Conservation (phyloP, 2,113 vertebrate species). For the Boleophthalmus pectinirostris region DNA sequence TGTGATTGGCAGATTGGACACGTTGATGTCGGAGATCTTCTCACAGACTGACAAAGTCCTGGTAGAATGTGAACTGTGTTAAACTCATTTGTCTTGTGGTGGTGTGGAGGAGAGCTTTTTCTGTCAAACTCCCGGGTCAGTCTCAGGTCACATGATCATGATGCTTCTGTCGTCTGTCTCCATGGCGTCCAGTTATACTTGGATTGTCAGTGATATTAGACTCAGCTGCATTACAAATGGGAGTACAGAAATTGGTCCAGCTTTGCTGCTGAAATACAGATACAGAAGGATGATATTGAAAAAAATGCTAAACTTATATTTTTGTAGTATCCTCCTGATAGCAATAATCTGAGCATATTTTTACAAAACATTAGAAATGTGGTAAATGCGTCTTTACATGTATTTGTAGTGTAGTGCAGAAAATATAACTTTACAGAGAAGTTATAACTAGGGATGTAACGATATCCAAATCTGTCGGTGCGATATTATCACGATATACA, state of each 20-base stretch:
- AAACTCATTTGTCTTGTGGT: background rate
- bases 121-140: background rate
- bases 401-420: too few relatives aligned
- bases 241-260: too few relatives aligned
- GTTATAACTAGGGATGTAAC: too few relatives aligned
- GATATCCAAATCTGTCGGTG: too few relatives aligned
- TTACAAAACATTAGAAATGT: too few relatives aligned
- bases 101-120: background rate
- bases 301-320: too few relatives aligned
- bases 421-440: too few relatives aligned
- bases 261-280: background rate
- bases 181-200: background rate
- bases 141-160: background rate
- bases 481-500: too few relatives aligned
- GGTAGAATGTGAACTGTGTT: background rate
- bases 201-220: background rate
- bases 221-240: background rate
- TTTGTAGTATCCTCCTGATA: too few relatives aligned
- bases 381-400: too few relatives aligned
- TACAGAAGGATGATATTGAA: too few relatives aligned
- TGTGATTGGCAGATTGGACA: constrained; percentile 6
- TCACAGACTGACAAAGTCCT: background rate
- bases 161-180: constrained; percentile 4
- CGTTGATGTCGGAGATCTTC: background rate
- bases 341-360: too few relatives aligned